Conservation (phyloP, 1,140 invertebrate genomes). For the Lasioglossum baleicum region DNA sequence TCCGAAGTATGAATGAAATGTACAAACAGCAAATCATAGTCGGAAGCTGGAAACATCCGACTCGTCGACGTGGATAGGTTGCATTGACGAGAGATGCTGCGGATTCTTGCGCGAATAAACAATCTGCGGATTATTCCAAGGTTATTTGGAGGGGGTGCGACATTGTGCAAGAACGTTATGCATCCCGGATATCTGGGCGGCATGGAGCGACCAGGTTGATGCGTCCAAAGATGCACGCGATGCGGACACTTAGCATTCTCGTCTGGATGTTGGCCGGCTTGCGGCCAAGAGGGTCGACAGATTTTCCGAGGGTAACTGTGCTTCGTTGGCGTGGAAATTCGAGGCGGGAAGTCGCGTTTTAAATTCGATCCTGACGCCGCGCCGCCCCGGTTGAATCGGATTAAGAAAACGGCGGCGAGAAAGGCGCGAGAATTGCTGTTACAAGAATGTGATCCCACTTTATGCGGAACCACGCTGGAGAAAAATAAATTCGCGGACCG, state of each 20-base stretch:
- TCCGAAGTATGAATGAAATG: no score
- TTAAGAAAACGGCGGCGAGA: conserved; percentile 19
- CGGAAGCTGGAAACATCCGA: no score
- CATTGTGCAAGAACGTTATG: conserved; percentile 45
- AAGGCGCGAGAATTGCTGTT: not conserved
- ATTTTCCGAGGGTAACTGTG: conserved; percentile 17
- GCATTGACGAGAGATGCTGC: not conserved
- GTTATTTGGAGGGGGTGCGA: conserved; percentile 32
- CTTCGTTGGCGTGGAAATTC: not conserved
- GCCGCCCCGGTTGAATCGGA: conserved; percentile 26
- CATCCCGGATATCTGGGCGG: conserved; percentile 36
- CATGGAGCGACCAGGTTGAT: not conserved
- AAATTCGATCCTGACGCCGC: conserved; percentile 2
- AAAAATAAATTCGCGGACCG: conserved; percentile 15
- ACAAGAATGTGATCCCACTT: not conserved
- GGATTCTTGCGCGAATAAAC: not conserved
- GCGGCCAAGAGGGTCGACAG: not conserved
- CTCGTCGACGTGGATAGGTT: not conserved
- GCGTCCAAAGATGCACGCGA: conserved; percentile 36
- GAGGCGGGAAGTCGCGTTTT: not conserved
- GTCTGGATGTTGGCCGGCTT: not conserved
- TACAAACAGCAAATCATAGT: no score
- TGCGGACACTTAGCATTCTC: conserved; percentile 29
- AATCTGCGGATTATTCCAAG: conserved; percentile 12
- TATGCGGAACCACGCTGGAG: not conserved